Evolutionary conservation across 2,888 invertebrate genomes (phyloP).

Genomic region (Doris montereyensis): DNA sequence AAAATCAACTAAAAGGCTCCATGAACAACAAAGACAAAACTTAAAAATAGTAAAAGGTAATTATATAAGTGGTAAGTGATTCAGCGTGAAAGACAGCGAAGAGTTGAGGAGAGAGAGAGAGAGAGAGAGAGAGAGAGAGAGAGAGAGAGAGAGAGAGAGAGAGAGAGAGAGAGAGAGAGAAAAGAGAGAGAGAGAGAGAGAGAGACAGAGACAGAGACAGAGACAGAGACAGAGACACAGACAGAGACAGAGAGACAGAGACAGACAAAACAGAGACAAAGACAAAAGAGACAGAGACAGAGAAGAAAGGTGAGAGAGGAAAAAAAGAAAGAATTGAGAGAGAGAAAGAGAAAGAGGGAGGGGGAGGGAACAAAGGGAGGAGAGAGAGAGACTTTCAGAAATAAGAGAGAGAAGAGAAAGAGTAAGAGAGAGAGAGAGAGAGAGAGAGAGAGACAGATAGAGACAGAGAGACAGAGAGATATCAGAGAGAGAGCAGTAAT

Average conservation of each 20-base stretch:
- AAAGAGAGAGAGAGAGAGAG: neutral
- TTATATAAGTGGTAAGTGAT: neutral
- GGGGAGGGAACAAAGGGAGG: neutral
- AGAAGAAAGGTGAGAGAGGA: neutral
- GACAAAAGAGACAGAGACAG: neutral
- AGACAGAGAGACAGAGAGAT: too few species aligned
- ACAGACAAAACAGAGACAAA: neutral
- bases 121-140: neutral
- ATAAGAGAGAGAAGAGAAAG: neutral
- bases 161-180: neutral
- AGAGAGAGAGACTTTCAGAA: neutral
- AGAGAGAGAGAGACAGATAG: neutral
- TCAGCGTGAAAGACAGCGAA: neutral
- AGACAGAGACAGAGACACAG: neutral
- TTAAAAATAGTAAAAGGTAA: neutral
- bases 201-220: neutral
- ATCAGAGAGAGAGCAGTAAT: too few species aligned
- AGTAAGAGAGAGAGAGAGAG: slow-evolving; percentile 22
- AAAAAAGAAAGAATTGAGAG: neutral
- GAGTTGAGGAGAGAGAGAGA: neutral
- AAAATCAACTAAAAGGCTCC: too few species aligned
- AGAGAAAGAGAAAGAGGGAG: neutral
- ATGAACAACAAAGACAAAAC: neutral
- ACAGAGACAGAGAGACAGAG: neutral
- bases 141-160: neutral